Base-by-base conservation (phyloP, 2,797 vertebrate species). In the Triplophysa yarkandensis region DNA sequence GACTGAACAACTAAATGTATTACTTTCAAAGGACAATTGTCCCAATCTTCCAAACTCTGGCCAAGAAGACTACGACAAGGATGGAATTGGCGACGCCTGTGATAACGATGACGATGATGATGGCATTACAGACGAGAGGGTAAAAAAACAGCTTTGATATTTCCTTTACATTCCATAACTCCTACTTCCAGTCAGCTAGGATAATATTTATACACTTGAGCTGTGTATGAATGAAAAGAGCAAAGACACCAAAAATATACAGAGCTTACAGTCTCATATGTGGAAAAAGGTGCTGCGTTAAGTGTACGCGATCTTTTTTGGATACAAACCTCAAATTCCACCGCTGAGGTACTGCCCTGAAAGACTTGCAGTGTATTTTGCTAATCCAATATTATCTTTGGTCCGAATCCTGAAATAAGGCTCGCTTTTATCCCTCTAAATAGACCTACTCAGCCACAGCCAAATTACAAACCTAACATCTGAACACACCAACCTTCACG, bases 21-120 rank as follows among this genome's bases (percentile, higher is more conserved):
- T 11, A n/a, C 17, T 62, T 75, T 82, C 83, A 66, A 77, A 99
- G 97, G 97, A 99, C 85, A 99, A 99, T 77, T 99, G 97, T 78
- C 97, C 97, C 77, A 96, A 95, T 85, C 94, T 99, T 57, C 97
- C 97, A 27, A 99, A 99, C 88, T 99, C 97, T 1, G 97, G 97
- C 0, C 97, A 99, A 84, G 97, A 99, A 88, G 97, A 99, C 88
- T 96, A 98, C 0, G 97, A 99, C 87, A 98, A 95, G 76, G 97
- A 99, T 60, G 96, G 96, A 79, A 91, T 93, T 19, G 97, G 97
- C 8, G 97, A 99, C 80, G 97, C 97, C 71, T 99, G 97, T 81
- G 97, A 99, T 81, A 88, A 52, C 0, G 97, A 99, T 5, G 97
- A 99, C 1, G 97, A 99, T 61, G 94, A 99, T 0, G 97, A 99